Evolutionary conservation across 2,113 vertebrate genomes (phyloP), one percentile per base, ranked within the genome.

Genomic region (Lethenteron camtschaticum): DNA sequence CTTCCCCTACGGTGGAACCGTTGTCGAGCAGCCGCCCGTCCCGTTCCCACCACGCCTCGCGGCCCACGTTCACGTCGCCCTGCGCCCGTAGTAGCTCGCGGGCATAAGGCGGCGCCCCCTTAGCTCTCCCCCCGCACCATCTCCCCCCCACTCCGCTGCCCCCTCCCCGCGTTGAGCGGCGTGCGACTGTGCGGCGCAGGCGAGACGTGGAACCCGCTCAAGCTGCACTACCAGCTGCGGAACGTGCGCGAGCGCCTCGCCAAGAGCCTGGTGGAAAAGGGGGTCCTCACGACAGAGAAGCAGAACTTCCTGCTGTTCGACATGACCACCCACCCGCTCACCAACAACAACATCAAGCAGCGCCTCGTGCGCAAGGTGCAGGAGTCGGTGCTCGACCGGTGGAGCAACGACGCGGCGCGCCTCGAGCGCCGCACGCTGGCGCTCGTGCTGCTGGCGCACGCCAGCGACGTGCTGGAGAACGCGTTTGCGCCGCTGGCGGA

Each of bases 241-340:
- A 95, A 96, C 0, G 89, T 96, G 9, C 84, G 89, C 11, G 89
- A 96, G 76, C 82, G 86, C 1, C 79, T 94, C 80, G 91, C 91
- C 74, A 95, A 96, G 78, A 96, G 92, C 79, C 79, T 96, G 71
- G 90, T 95, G 75, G 88, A 95, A 76, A 96, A 96, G 75, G 91
- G 91, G 2, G 87, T 96, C 70, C 77, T 96, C 74, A 95, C 90
- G 3, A 96, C 89, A 4, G 89, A 96, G 79, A 96, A 96, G 80
- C 90, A 96, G 80, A 96, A 90, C 86, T 96, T 96, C 78, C 82
- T 96, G 70, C 85, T 95, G 10, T 96, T 96, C 77, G 89, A 94
- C 81, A 96, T 96, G 91, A 96, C 86, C 14, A 96, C 89, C 0
- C 90, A 96, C 74, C 90, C 91, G 12, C 86, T 96, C 72, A 95